A percentile compares a stretch with the other conserved stretches of the same genome.
phyloP scores from a whole-genome alignment of 2,888 invertebrate species.

The Phrixothrix hirtus region DNA sequence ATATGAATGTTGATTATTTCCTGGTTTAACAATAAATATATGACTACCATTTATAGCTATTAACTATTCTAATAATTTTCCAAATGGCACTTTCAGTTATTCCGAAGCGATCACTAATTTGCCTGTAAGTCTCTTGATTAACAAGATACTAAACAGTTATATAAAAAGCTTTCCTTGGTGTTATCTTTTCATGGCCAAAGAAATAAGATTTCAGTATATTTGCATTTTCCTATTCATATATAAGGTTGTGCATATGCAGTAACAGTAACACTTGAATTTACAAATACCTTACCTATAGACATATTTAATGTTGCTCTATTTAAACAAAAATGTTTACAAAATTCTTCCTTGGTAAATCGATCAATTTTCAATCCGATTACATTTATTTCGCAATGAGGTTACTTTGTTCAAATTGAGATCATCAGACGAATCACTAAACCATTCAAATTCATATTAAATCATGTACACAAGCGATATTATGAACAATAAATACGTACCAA shows the following conservation, averaged over 20 bases:
- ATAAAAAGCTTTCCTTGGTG: not conserved
- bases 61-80: too few species aligned
- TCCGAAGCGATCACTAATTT: conserved; percentile 4
- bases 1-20: too few species aligned
- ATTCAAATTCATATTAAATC: not conserved
- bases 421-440: conserved; percentile 4
- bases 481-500: too few species aligned
- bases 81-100: too few species aligned
- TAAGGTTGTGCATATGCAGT: too few species aligned
- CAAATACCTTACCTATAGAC: conserved; percentile 1
- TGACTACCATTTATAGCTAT: too few species aligned
- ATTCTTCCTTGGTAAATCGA: too few species aligned
- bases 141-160: not conserved
- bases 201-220: not conserved
- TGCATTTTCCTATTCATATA: conserved; percentile 1
- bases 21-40: too few species aligned
- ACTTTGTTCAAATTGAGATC: not conserved
- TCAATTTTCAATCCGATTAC: not conserved
- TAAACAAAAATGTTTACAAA: not conserved
- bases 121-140: conserved; percentile 3
- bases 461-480: too few species aligned
- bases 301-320: not conserved
- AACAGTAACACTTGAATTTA: not conserved
- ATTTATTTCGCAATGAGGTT: not conserved
- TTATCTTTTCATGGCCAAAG: not conserved